A percentile compares a stretch with the other conserved stretches of the same genome.
Conservation (phyloP, 35 echinoderm and acorn worm genomes). For the Anneissia japonica region DNA sequence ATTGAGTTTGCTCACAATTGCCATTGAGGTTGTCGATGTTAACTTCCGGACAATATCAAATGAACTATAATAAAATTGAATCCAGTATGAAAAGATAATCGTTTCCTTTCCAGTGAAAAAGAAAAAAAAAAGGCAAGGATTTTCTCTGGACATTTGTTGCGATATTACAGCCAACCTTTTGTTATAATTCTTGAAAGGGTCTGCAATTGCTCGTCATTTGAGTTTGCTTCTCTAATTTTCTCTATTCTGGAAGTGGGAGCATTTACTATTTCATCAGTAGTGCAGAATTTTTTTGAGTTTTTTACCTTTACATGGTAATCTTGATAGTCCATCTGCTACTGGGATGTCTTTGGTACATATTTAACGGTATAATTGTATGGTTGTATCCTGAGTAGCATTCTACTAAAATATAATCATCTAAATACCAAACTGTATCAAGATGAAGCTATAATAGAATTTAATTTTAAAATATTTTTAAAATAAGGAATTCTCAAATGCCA, state of each 20-base stretch:
- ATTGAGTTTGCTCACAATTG: too few relatives aligned
- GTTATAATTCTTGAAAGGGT: background rate
- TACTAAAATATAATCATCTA: conserved; percentile 17
- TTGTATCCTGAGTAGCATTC: conserved; percentile 46
- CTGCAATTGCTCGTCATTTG: background rate
- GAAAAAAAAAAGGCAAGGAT: conserved; percentile 4
- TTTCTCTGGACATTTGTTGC: background rate
- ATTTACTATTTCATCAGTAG: background rate
- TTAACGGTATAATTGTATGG: conserved; percentile 29
- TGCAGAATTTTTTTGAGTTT: background rate
- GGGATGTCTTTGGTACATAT: conserved; percentile 37
- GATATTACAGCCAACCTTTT: background rate
- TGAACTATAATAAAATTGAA: too few relatives aligned
- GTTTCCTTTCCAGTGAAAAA: background rate
- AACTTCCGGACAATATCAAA: too few relatives aligned
- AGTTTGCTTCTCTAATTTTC: too few relatives aligned
- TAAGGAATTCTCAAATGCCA: too few relatives aligned
- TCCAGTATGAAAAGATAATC: conserved; percentile 14
- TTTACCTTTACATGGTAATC: background rate
- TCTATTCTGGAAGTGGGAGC: too few relatives aligned
- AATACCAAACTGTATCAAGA: conserved; percentile 21
- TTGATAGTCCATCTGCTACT: conserved; percentile 37
- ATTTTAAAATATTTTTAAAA: too few relatives aligned
- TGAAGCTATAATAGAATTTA: too few relatives aligned
- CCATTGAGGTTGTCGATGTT: too few relatives aligned